phyloP scores from a whole-genome alignment of 2,888 invertebrate species.

The Ochropleura plecta region DNA sequence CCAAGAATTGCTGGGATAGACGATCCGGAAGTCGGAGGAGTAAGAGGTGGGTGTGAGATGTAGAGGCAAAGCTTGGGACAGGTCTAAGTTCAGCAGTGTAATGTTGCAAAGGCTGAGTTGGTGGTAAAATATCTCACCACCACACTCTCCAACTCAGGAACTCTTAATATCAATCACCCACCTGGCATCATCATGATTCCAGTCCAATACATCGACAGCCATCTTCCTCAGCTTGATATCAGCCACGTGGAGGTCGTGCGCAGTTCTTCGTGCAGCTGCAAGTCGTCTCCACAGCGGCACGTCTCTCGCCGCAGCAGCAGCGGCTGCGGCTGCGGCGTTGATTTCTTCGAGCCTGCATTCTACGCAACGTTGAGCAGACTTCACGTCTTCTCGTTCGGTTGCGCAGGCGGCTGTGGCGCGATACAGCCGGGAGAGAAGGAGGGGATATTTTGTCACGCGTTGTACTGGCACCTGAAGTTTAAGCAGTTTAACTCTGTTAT shows the following conservation, averaged over 20 bases:
- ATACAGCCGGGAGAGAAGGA: constrained; percentile 96
- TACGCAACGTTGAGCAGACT: constrained; percentile 97
- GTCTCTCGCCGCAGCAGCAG: constrained; percentile 96
- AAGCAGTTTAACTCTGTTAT: no score
- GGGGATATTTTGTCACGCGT: constrained; percentile 98
- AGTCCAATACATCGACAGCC: constrained; percentile 97
- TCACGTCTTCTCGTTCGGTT: constrained; percentile 95
- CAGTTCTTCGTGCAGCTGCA: constrained; percentile 94
- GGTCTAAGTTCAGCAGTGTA: not conserved
- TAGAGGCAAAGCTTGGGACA: not conserved
- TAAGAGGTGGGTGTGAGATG: no score
- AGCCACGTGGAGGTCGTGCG: constrained; percentile 96
- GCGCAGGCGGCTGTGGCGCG: constrained; percentile 97
- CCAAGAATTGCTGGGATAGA: no score
- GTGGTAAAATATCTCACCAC: not conserved
- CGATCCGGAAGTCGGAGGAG: not conserved
- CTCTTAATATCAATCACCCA: constrained; percentile 55
- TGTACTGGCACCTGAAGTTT: constrained; percentile 96
- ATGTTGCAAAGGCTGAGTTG: no score
- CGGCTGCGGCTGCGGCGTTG: constrained; percentile 97
- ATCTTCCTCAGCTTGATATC: constrained; percentile 97
- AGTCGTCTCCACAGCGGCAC: constrained; percentile 97
- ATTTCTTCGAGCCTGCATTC: constrained; percentile 98
- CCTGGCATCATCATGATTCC: constrained; percentile 97
- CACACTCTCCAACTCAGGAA: not conserved